Conservation (phyloP, 2,888 invertebrate species). For the Sussaba pulchella region DNA sequence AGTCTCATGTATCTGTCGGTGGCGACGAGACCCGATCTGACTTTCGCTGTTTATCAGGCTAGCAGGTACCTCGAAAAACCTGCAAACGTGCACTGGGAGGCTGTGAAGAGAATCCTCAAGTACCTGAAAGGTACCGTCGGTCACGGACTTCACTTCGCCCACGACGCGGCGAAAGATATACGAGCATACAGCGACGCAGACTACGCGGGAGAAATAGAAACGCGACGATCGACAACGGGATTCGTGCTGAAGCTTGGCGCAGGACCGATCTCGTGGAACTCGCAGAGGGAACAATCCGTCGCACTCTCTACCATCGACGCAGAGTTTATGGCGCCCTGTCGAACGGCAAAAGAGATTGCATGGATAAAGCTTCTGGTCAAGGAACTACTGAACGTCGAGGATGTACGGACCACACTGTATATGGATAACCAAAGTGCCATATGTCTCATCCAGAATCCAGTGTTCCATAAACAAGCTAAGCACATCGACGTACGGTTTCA, state of each 20-base stretch:
- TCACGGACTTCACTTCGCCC: conserved; percentile 40
- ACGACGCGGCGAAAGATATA: conserved; percentile 24
- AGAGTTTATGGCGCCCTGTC: conserved; percentile 74
- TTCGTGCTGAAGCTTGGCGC: conserved; percentile 28
- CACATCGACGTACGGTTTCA: conserved; percentile 71
- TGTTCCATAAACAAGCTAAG: too few relatives aligned
- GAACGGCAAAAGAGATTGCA: conserved; percentile 70
- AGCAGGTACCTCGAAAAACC: conserved; percentile 47
- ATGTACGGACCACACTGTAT: conserved; percentile 51
- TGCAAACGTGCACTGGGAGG: conserved; percentile 41
- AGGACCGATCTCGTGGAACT: conserved; percentile 43
- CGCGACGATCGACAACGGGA: conserved; percentile 53
- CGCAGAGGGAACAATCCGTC: conserved; percentile 26
- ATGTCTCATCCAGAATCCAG: too few relatives aligned
- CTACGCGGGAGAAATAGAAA: conserved; percentile 53
- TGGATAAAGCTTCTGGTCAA: conserved; percentile 70
- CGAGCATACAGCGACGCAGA: conserved; percentile 54
- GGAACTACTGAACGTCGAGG: conserved; percentile 61
- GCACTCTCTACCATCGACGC: conserved; percentile 70
- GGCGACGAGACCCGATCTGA: conserved; percentile 53
- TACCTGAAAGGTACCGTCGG: conserved; percentile 44
- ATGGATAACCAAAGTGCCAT: conserved; percentile 70
- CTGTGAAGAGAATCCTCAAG: conserved; percentile 54
- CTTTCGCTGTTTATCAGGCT: conserved; percentile 43
- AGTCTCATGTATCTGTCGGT: conserved; percentile 56